Percentiles rank a stretch among this genome's conserved stretches.
Evolutionary conservation across 2,797 vertebrate species (phyloP).

Genomic region (Cossypha niveicapilla): DNA sequence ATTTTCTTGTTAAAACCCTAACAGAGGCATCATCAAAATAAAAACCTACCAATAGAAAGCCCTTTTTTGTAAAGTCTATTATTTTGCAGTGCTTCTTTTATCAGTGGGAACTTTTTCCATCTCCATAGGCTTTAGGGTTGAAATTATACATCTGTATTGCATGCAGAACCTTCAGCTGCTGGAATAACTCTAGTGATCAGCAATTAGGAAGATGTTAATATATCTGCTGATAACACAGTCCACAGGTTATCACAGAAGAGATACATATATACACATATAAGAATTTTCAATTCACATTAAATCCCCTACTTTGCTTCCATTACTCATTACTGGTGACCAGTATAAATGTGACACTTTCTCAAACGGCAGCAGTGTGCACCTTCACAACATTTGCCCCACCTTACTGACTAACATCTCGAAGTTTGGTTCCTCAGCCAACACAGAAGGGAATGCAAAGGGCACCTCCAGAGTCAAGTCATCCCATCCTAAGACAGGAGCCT

Average conservation of each 20-base stretch:
- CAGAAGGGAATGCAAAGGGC: too few relatives aligned
- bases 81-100: accelerated
- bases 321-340: neutral
- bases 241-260: neutral
- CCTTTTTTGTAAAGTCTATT: neutral
- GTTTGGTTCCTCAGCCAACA: neutral
- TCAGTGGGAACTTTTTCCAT: too few relatives aligned
- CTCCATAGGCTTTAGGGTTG: neutral
- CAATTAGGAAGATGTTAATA: neutral
- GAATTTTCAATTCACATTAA: too few relatives aligned
- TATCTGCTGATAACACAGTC: neutral
- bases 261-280: neutral
- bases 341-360: neutral
- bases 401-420: neutral
- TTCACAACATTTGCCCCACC: neutral
- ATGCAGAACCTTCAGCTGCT: neutral
- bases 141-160: neutral
- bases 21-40: neutral
- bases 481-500: too few relatives aligned
- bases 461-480: neutral
- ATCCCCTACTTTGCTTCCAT: too few relatives aligned
- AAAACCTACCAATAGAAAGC: neutral
- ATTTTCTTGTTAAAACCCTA: neutral
- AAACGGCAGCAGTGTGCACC: neutral
- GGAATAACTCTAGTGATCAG: neutral